Percentiles rank a stretch among this genome's conserved stretches.
Conservation (phyloP, 2,888 invertebrate genomes). For the Muschampia plurimacula region DNA sequence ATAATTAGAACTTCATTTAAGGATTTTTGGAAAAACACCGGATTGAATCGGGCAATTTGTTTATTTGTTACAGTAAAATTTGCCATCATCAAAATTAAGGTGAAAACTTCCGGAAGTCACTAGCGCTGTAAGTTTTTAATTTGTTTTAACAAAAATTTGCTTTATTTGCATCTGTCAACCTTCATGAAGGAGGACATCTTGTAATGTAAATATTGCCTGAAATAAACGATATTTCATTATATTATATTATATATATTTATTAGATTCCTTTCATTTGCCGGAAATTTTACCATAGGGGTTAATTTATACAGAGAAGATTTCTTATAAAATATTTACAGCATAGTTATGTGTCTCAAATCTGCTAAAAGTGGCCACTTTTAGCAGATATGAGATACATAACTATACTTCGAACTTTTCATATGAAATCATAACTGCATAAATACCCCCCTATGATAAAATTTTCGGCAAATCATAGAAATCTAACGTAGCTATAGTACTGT, state of each 20-base stretch:
- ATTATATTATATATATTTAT: neutral
- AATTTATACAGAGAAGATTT: conserved; percentile 7
- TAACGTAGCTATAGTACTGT: conserved; percentile 11
- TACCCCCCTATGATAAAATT: conserved; percentile 18
- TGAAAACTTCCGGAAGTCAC: conserved; percentile 20
- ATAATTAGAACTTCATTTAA: conserved; percentile 12
- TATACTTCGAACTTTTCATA: conserved; percentile 16
- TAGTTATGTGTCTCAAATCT: conserved; percentile 9
- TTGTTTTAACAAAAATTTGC: conserved; percentile 15
- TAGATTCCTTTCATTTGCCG: conserved; percentile 9
- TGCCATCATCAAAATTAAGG: conserved; percentile 18
- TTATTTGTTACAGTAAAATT: conserved; percentile 15
- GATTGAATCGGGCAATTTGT: conserved; percentile 9
- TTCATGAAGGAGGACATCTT: conserved; percentile 5
- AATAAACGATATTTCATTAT: too few relatives aligned
- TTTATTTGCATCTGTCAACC: conserved; percentile 8
- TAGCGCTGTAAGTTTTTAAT: conserved; percentile 20
- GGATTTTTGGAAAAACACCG: conserved; percentile 12
- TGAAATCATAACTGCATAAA: conserved; percentile 18
- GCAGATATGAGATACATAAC: conserved; percentile 17
- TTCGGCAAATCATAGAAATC: conserved; percentile 18
- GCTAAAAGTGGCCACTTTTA: conserved; percentile 13
- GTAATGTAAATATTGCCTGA: too few relatives aligned
- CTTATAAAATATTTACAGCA: conserved; percentile 12
- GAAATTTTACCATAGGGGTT: conserved; percentile 12